These are phyloP conservation scores for Nebria brevicollis DNA, from an alignment of 2,888 invertebrate genomes.

Conservation along the genomic window DNA sequence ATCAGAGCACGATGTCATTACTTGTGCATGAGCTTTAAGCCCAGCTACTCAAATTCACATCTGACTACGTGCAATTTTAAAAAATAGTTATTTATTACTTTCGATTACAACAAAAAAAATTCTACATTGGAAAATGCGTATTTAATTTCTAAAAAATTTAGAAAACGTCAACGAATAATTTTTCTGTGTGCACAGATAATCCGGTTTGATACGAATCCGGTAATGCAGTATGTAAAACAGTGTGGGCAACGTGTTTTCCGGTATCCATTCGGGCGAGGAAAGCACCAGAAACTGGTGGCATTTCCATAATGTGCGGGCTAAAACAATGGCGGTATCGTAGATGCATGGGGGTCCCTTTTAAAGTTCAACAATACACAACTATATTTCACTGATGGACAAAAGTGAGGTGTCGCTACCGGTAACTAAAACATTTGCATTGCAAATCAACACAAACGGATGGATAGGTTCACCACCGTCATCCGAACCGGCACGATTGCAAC, in stretches of 20 bases:
- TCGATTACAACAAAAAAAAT: no score
- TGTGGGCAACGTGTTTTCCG: slow-evolving; percentile 6
- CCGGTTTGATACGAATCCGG: background rate
- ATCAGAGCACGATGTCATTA: slow-evolving; percentile 41
- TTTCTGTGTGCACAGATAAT: background rate
- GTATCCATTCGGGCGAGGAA: background rate
- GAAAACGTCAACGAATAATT: no score
- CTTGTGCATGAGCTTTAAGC: slow-evolving; percentile 31
- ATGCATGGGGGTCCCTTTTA: slow-evolving; percentile 14
- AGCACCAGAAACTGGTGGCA: slow-evolving; percentile 14
- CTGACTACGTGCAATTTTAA: background rate
- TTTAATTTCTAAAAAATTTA: no score
- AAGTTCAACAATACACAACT: slow-evolving; percentile 42
- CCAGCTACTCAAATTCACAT: background rate
- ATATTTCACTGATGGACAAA: slow-evolving; percentile 44
- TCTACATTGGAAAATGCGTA: no score
- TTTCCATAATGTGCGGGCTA: slow-evolving; percentile 31
- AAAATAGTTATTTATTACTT: no score
- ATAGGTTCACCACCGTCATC: background rate
- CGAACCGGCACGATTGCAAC: background rate
- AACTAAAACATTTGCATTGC: slow-evolving; percentile 13
- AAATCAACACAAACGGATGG: slow-evolving; percentile 1
- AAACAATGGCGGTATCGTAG: slow-evolving; percentile 30
- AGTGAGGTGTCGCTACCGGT: slow-evolving; percentile 10
- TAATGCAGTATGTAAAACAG: slow-evolving; percentile 24